Conservation (phyloP, 2,888 invertebrate species). For the Agrotis segetum region DNA sequence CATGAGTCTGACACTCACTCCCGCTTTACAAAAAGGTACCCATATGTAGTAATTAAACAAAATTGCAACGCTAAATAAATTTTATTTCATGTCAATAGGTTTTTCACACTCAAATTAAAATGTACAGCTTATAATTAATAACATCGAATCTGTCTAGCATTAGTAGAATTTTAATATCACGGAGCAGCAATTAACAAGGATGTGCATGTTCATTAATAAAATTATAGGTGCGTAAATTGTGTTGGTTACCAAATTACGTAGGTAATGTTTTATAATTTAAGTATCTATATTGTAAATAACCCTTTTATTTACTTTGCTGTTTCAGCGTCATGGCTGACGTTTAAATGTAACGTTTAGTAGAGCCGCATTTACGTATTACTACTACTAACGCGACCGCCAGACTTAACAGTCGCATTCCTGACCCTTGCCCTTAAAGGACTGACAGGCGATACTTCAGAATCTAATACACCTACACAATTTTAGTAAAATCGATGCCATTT, state of each 20-base stretch:
- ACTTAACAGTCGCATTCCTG: not conserved
- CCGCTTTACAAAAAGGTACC: no score
- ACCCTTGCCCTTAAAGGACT: conserved; percentile 7
- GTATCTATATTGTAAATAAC: conserved; percentile 37
- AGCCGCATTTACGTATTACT: conserved; percentile 9
- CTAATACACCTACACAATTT: no score
- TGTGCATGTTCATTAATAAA: conserved; percentile 66
- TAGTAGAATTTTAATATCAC: conserved; percentile 77
- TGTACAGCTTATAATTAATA: conserved; percentile 74
- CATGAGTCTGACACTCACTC: no score
- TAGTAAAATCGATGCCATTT: not conserved
- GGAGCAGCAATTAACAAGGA: conserved; percentile 74
- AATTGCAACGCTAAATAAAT: conserved; percentile 85
- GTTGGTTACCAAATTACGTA: conserved; percentile 43
- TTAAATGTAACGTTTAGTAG: conserved; percentile 21
- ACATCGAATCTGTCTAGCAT: conserved; percentile 78
- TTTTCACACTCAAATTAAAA: conserved; percentile 84
- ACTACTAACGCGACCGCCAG: conserved; percentile 3
- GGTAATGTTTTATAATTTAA: conserved; percentile 7
- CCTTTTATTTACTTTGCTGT: conserved; percentile 22
- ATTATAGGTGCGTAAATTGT: conserved; percentile 59
- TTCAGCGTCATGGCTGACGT: conserved; percentile 55
- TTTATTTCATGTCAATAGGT: conserved; percentile 85
- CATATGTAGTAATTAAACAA: conserved; percentile 68
- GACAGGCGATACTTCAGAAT: not conserved